Evolutionary conservation across 2,797 vertebrate genomes (phyloP).

Genomic region (Brachymystax lenok): DNA sequence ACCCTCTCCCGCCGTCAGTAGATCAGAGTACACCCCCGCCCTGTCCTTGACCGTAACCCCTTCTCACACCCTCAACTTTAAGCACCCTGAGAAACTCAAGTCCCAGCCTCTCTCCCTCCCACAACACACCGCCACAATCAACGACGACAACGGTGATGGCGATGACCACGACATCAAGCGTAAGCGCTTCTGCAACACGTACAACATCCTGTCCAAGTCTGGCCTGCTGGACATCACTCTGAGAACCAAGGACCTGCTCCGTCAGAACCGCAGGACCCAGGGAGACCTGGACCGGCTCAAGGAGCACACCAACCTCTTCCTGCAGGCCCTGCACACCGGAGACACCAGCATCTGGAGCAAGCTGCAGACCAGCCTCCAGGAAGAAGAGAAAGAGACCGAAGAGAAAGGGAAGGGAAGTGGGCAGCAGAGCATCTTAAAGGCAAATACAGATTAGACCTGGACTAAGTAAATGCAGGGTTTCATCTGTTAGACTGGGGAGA

Average conservation of each 20-base stretch:
- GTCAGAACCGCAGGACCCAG: conserved; percentile 89
- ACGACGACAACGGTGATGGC: conserved; percentile 10
- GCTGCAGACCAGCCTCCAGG: conserved; percentile 78
- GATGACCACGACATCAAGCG: conserved; percentile 70
- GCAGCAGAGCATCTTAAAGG: conserved; percentile 33
- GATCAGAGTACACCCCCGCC: conserved; percentile 32
- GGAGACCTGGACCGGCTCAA: conserved; percentile 84
- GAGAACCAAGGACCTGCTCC: conserved; percentile 91
- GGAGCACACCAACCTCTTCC: conserved; percentile 83
- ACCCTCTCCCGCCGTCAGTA: conserved; percentile 36
- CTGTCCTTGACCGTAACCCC: neutral
- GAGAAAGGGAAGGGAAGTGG: conserved; percentile 47
- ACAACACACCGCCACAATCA: conserved; percentile 4
- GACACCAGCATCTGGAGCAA: conserved; percentile 77
- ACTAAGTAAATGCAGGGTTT: conserved; percentile 18
- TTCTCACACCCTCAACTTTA: neutral
- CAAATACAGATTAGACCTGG: conserved; percentile 54
- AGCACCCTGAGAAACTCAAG: conserved; percentile 8
- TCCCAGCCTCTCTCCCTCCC: neutral
- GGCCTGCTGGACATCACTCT: conserved; percentile 90
- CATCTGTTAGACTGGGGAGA: conserved; percentile 39
- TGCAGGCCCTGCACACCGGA: conserved; percentile 80
- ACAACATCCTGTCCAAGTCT: conserved; percentile 86
- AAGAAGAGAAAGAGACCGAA: conserved; percentile 39
- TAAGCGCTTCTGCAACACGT: conserved; percentile 91